Percentiles rank a stretch among this genome's conserved stretches.
phyloP scores from a whole-genome alignment of 2,113 vertebrate genomes.

The Saimiri boliviensis region DNA sequence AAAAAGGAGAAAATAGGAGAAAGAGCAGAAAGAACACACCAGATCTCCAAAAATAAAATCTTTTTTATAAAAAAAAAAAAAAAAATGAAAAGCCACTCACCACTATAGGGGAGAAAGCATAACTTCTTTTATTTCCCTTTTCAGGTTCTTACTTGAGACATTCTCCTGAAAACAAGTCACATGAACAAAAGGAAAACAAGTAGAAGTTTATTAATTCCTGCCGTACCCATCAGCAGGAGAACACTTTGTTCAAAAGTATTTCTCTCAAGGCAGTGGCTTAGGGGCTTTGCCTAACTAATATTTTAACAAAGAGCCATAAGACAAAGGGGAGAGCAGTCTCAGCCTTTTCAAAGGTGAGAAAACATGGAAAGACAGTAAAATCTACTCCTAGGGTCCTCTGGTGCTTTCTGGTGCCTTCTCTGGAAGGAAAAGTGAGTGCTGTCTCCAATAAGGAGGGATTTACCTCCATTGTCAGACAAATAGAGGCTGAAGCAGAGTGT shows the following conservation, averaged over 20 bases:
- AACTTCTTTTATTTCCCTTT: not conserved
- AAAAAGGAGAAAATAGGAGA: not conserved
- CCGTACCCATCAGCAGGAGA: not conserved
- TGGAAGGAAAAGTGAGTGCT: not conserved
- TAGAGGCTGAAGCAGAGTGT: not conserved
- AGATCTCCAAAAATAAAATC: not conserved
- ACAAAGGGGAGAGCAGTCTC: not conserved
- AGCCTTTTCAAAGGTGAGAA: not conserved
- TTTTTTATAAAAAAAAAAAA: not conserved
- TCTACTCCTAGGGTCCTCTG: not conserved
- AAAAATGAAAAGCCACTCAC: not conserved
- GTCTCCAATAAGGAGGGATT: not conserved
- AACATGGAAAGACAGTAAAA: not conserved
- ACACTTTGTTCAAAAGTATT: not conserved
- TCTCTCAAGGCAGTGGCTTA: not conserved
- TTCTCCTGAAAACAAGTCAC: not conserved
- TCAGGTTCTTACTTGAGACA: not conserved
- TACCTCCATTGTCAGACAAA: not conserved
- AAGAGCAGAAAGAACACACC: not conserved
- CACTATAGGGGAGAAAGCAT: not conserved
- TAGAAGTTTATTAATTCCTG: not conserved
- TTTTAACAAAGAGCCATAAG: not conserved
- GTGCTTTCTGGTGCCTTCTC: not conserved
- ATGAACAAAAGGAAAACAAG: not conserved
- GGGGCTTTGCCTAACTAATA: not conserved